Conservation (phyloP, 1,140 invertebrate species). For the Brachionus paranguensis region DNA sequence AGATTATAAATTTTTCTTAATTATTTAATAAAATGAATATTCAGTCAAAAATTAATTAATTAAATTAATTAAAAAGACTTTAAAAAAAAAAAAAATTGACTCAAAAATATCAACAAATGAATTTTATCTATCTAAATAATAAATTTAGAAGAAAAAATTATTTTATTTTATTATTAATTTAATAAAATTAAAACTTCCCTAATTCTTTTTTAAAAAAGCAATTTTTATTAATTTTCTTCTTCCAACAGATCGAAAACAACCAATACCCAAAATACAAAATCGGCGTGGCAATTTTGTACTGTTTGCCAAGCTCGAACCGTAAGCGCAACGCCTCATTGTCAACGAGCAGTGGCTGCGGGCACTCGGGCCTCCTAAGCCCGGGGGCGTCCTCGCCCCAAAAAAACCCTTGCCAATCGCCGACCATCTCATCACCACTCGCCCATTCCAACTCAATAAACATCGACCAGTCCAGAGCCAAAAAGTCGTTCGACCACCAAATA, state of each 20-base stretch:
- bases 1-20: too few relatives aligned
- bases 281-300: neutral
- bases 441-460: slow-evolving; percentile 6
- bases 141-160: too few relatives aligned
- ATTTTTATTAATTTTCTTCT: too few relatives aligned
- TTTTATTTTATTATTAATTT: too few relatives aligned
- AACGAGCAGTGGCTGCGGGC: neutral
- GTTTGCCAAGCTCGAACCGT: neutral
- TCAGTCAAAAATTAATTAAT: too few relatives aligned
- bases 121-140: too few relatives aligned
- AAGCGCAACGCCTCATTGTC: neutral
- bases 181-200: too few relatives aligned
- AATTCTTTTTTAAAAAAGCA: too few relatives aligned
- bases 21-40: too few relatives aligned
- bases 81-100: too few relatives aligned
- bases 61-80: too few relatives aligned
- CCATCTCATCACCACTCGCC: neutral
- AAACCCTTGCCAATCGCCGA: neutral
- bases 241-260: slow-evolving; percentile 1
- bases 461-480: neutral
- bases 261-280: slow-evolving; percentile 15
- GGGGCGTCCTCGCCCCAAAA: neutral
- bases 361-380: neutral
- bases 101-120: too few relatives aligned
- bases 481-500: neutral